phyloP scores from a whole-genome alignment of 2,113 vertebrate genomes.

The Haliaeetus leucogaster region DNA sequence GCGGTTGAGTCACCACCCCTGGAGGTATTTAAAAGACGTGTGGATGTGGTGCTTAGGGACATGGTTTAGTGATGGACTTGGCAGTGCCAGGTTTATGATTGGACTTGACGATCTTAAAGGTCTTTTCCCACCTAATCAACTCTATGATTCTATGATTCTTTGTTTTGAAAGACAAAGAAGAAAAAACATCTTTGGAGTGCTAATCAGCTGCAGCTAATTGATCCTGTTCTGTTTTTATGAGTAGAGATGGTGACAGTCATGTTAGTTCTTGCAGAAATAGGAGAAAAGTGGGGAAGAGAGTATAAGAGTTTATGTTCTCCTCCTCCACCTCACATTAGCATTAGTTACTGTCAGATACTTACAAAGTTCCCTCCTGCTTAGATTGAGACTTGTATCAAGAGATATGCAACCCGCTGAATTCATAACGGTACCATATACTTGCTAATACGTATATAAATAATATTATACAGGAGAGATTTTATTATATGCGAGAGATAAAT shows the following conservation, averaged over 20 bases:
- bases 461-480: background rate
- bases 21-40: too few relatives aligned
- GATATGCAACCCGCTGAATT: background rate
- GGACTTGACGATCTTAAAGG: too few relatives aligned
- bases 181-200: background rate
- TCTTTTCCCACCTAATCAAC: too few relatives aligned
- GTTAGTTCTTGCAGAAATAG: background rate
- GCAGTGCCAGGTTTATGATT: too few relatives aligned
- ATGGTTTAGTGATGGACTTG: too few relatives aligned
- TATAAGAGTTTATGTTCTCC: background rate
- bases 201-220: background rate
- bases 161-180: background rate
- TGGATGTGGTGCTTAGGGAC: too few relatives aligned
- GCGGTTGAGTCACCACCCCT: too few relatives aligned
- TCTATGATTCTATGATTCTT: too few relatives aligned
- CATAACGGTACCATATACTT: accelerated
- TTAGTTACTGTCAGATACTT: background rate
- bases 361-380: background rate
- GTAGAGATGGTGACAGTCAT: background rate
- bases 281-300: background rate
- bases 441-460: background rate
- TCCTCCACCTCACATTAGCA: background rate
- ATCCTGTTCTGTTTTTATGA: background rate
- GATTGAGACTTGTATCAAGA: background rate
- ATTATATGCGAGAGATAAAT: background rate